Percentiles rank a stretch among this genome's conserved stretches.
Evolutionary conservation across 2,797 vertebrate genomes (phyloP).

Genomic region (Coilia nasus): DNA sequence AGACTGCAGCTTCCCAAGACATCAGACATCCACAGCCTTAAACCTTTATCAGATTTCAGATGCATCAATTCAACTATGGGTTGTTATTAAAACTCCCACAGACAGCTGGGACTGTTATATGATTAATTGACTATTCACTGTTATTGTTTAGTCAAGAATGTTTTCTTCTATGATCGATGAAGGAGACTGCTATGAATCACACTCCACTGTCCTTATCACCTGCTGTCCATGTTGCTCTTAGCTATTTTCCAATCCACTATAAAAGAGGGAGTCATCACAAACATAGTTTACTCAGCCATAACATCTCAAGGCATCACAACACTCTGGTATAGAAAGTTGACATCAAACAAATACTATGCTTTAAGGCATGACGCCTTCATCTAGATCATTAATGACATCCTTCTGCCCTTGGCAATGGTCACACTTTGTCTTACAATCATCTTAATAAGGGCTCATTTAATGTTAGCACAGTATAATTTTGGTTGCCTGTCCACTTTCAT

Average conservation of each 20-base stretch:
- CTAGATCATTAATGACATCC: background rate
- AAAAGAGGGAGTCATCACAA: background rate
- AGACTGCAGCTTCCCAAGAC: background rate
- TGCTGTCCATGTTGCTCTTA: background rate
- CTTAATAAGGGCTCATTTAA: background rate
- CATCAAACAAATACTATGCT: background rate
- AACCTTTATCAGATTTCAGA: conserved; percentile 12
- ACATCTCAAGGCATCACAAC: background rate
- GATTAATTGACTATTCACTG: conserved; percentile 1
- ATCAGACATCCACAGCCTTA: background rate
- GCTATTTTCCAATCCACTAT: background rate
- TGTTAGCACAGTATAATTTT: background rate
- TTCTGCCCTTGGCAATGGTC: background rate
- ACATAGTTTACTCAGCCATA: background rate
- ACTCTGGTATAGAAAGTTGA: background rate
- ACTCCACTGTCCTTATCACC: background rate
- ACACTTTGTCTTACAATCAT: background rate
- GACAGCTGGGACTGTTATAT: background rate
- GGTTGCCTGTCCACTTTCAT: background rate
- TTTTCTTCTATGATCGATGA: background rate
- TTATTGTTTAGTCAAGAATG: conserved; percentile 1
- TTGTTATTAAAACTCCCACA: background rate
- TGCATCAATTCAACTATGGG: background rate
- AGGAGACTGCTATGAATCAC: background rate
- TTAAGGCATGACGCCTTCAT: background rate